Evolutionary conservation across 2,888 invertebrate species (phyloP).

Genomic region (Chirona hameri): DNA sequence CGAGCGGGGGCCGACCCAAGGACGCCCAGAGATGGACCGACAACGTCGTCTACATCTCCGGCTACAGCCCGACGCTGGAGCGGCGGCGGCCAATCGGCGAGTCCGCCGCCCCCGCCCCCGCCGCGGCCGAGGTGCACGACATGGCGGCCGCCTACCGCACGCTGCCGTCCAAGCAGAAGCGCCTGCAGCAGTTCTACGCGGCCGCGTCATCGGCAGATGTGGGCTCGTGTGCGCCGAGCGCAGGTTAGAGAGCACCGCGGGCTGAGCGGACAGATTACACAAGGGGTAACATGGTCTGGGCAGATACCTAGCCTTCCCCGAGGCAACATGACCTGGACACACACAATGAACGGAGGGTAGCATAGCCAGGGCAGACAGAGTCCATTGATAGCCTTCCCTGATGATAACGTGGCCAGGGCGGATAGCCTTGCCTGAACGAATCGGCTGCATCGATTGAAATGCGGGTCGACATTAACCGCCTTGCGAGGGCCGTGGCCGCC

Average conservation of each 20-base stretch:
- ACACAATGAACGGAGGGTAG: too few relatives aligned
- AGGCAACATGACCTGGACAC: too few relatives aligned
- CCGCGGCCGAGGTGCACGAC: slow-evolving; percentile 45
- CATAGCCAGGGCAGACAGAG: not conserved
- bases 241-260: not conserved
- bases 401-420: too few relatives aligned
- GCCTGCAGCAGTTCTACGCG: slow-evolving; percentile 38
- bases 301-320: too few relatives aligned
- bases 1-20: slow-evolving; percentile 50
- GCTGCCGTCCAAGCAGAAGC: slow-evolving; percentile 41
- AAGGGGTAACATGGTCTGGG: too few relatives aligned
- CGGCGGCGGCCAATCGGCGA: slow-evolving; percentile 46
- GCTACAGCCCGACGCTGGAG: slow-evolving; percentile 44
- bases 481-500: too few relatives aligned
- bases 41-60: slow-evolving; percentile 40
- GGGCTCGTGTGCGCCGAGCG: not conserved
- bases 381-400: too few relatives aligned
- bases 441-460: too few relatives aligned
- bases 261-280: too few relatives aligned
- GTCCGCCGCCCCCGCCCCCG: slow-evolving; percentile 46
- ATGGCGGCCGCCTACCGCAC: slow-evolving; percentile 45
- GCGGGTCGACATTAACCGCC: too few relatives aligned
- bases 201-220: slow-evolving; percentile 24
- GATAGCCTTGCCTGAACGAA: too few relatives aligned
- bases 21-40: slow-evolving; percentile 50